A percentile compares a stretch with the other conserved stretches of the same genome.
These are phyloP conservation scores for Acipenser oxyrinchus DNA, from an alignment of 2,797 vertebrate genomes.

Conservation along the genomic window DNA sequence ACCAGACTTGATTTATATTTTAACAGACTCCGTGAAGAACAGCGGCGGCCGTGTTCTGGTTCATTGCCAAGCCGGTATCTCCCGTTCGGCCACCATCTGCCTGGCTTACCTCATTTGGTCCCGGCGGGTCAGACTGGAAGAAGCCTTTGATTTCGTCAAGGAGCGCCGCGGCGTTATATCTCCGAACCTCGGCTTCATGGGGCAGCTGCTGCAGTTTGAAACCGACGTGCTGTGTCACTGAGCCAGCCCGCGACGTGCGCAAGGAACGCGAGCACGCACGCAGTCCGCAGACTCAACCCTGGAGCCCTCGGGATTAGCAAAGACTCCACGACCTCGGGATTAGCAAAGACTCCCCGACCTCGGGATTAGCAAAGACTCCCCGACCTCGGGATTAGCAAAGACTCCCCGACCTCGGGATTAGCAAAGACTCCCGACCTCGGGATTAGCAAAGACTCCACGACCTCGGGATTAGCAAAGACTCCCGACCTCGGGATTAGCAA, in stretches of 20 bases:
- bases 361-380: too few species aligned
- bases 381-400: too few species aligned
- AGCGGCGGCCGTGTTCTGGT: conserved; percentile 71
- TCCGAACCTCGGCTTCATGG: conserved; percentile 80
- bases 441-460: too few species aligned
- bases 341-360: too few species aligned
- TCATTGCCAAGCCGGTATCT: conserved; percentile 83
- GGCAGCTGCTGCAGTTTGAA: conserved; percentile 79
- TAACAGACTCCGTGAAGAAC: conserved; percentile 70
- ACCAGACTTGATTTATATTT: too few species aligned
- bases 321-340: too few species aligned
- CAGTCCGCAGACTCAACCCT: too few species aligned
- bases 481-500: too few species aligned
- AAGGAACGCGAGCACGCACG: not conserved
- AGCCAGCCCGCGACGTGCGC: not conserved
- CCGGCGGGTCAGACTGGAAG: conserved; percentile 63
- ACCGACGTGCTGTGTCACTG: conserved; percentile 70
- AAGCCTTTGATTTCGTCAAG: conserved; percentile 80
- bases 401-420: too few species aligned
- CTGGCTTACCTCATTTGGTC: conserved; percentile 79
- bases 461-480: too few species aligned
- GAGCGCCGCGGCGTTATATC: conserved; percentile 73
- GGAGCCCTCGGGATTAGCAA: too few species aligned
- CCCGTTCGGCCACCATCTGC: conserved; percentile 79
- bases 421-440: too few species aligned